Base-by-base conservation (phyloP, 1,140 invertebrate species). In the Orius insidiosus region DNA sequence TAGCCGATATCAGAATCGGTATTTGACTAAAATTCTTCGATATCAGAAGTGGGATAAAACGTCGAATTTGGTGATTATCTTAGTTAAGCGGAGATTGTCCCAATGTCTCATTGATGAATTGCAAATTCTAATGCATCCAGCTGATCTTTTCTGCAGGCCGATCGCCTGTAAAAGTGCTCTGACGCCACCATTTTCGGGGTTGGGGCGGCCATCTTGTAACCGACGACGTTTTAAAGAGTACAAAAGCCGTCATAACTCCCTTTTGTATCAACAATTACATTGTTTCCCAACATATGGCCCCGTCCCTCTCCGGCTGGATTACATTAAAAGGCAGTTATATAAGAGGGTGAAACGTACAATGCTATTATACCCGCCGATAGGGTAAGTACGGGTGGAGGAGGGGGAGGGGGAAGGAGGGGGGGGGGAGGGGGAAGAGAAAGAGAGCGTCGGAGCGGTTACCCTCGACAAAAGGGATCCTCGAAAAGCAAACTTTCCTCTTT, bases 331-430 rank as follows among this genome's bases (percentile, higher is more conserved):
- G n/a, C 42, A 44, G 42, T 44, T 44, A 44, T 44, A 44, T n/a
- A 11, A 9, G 37, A 39, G 13, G 24, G 24, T 24, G 24, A 24
- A 24, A 24, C 24, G 24, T 24, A 24, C 24, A 24, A 24, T 24
- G 24, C 24, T 24, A 24, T 24, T 24, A 24, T 24, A 4, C 24
- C n/a, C n/a, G n/a, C n/a, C 24, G 24, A 24, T 24, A 24, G 24
- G 24, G 24, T 24, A 24, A 24, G 3, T 24, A 3, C 14, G 36
- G 6, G 13, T 34, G 37, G 38, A n/a, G 40, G 48, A 53, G 38
- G 49, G 47, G 42, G 32, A 41, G 46, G 49, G 49, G 24, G 39
- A 36, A 52, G 33, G 33, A 45, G 40, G 49, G 51, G 30, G 48
- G 48, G 42, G 38, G 45, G 45, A 33, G 24, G 24, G 36, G 39